These are phyloP conservation scores for Chelonoidis abingdonii DNA, from an alignment of 2,113 vertebrate species.

Conservation along the genomic window DNA sequence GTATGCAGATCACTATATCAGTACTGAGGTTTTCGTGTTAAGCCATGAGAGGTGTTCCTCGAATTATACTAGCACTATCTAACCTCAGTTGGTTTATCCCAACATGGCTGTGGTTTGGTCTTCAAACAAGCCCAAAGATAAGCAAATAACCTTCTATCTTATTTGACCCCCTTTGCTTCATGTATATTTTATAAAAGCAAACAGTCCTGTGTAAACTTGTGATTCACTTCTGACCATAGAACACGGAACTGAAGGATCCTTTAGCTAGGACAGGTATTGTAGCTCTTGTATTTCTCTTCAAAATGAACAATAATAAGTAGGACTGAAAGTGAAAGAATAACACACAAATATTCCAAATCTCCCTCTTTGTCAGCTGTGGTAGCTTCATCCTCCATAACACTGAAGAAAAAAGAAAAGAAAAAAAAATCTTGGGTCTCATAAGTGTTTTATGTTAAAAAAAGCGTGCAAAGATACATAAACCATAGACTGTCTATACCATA, in stretches of 20 bases:
- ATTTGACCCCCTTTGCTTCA: slow-evolving; percentile 39
- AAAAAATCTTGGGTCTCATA: background rate
- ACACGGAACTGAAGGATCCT: background rate
- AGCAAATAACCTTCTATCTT: slow-evolving; percentile 64
- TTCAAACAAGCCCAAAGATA: slow-evolving; percentile 76
- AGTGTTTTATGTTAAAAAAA: background rate
- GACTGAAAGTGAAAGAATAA: background rate
- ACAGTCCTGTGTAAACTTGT: background rate
- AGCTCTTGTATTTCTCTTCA: background rate
- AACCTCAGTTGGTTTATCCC: slow-evolving; percentile 71
- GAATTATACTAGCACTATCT: slow-evolving; percentile 39
- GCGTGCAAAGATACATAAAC: background rate
- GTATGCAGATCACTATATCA: slow-evolving; percentile 18
- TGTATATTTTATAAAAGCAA: slow-evolving; percentile 54
- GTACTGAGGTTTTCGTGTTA: slow-evolving; percentile 77
- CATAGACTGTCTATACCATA: background rate
- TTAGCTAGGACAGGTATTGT: background rate
- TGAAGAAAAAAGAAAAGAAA: background rate
- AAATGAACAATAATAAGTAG: background rate
- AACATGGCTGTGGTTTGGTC: slow-evolving; percentile 76
- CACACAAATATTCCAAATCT: background rate
- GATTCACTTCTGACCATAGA: background rate
- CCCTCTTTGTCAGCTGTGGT: background rate
- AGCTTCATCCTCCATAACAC: background rate
- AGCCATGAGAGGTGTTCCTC: slow-evolving; percentile 59